Evolutionary conservation across 1,140 invertebrate species (phyloP).

Genomic region (Psix sp.): DNA sequence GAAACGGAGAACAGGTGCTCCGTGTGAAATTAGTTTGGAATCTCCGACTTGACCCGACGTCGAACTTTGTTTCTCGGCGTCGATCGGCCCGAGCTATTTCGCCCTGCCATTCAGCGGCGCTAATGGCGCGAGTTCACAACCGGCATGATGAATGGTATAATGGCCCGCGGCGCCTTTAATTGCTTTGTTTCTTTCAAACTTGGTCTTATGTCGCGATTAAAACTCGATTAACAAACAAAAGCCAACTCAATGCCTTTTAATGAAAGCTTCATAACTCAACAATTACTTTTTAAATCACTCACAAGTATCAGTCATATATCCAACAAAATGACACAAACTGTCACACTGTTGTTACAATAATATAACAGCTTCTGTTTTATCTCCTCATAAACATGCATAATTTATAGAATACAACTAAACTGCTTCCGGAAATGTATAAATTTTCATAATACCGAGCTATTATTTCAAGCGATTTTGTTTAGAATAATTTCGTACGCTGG

Average conservation of each 20-base stretch:
- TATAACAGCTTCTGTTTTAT: no score
- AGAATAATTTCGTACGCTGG: no score
- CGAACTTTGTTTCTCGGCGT: conserved; percentile 55
- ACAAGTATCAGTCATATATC: no score
- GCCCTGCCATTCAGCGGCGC: conserved; percentile 15
- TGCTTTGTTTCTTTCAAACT: conserved; percentile 37
- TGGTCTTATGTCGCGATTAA: conserved; percentile 24
- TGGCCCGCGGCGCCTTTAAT: conserved; percentile 29
- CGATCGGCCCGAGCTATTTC: conserved; percentile 42
- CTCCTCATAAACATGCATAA: no score
- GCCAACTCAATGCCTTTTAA: conserved; percentile 7
- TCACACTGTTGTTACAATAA: no score
- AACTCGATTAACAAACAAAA: conserved; percentile 34
- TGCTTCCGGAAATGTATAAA: no score
- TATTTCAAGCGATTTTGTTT: no score
- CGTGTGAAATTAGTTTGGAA: conserved; percentile 69
- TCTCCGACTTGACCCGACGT: conserved; percentile 54
- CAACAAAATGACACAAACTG: no score
- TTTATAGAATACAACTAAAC: no score
- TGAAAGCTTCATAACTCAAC: conserved; percentile 19
- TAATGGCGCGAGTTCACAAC: conserved; percentile 17
- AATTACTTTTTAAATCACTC: no score
- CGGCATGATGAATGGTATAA: conserved; percentile 35
- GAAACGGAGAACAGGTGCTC: conserved; percentile 64
- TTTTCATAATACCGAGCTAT: no score